Percentiles rank a stretch among this genome's conserved stretches.
These are phyloP conservation scores for Fukomys damarensis DNA, from an alignment of 2,113 vertebrate genomes.

Conservation along the genomic window DNA sequence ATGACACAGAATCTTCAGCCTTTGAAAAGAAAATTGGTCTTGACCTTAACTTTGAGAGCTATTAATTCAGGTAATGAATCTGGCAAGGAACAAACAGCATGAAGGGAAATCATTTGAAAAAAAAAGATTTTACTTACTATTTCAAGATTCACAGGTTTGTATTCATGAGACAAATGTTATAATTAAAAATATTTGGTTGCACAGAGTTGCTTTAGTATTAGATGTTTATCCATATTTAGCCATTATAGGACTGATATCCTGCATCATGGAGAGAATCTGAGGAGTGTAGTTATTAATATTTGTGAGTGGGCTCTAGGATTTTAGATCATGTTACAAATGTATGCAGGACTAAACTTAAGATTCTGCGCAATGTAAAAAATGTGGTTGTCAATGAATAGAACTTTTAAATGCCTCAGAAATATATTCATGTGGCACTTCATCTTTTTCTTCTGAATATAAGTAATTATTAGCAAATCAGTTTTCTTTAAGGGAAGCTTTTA, in stretches of 20 bases:
- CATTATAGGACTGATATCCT: neutral
- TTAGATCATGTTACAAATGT: conserved; percentile 29
- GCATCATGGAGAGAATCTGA: conserved; percentile 17
- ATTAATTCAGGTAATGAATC: conserved; percentile 52
- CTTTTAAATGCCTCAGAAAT: conserved; percentile 11
- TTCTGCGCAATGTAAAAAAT: conserved; percentile 35
- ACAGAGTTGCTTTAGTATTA: conserved; percentile 28
- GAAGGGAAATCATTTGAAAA: conserved; percentile 25
- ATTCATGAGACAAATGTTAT: neutral
- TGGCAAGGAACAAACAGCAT: neutral
- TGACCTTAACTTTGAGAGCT: neutral
- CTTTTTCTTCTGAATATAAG: conserved; percentile 16
- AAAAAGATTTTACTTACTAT: neutral
- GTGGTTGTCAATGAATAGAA: neutral
- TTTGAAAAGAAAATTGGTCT: conserved; percentile 46
- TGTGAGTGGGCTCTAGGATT: conserved; percentile 45
- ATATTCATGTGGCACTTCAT: neutral
- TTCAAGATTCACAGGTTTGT: conserved; percentile 13
- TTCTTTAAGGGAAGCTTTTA: neutral
- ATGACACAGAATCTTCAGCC: neutral
- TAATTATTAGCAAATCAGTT: neutral
- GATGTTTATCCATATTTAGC: conserved; percentile 45
- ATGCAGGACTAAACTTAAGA: conserved; percentile 29
- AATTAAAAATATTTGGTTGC: conserved; percentile 14
- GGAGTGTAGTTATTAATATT: conserved; percentile 55